These are phyloP conservation scores for Chondrosia reniformis DNA, from an alignment of 37 sponge, comb jelly and placozoan species.

Conservation along the genomic window DNA sequence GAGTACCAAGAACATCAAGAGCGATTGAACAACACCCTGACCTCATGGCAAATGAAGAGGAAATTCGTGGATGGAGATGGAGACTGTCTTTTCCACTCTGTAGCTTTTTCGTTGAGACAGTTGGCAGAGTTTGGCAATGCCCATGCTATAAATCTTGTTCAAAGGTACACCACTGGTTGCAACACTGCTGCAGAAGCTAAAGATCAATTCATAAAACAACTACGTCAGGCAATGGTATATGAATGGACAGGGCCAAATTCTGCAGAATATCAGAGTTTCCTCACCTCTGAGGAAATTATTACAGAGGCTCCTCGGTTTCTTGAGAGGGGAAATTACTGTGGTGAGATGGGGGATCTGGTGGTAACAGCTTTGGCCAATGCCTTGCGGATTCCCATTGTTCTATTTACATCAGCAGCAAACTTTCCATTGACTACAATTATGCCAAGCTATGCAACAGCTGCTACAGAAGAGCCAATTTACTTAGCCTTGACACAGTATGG, in stretches of 20 bases:
- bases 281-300: not conserved
- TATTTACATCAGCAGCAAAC: constrained; percentile 10
- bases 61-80: constrained; percentile 24
- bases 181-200: not conserved
- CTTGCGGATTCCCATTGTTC: not conserved
- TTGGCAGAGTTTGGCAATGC: not conserved
- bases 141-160: not conserved
- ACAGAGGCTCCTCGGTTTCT: not conserved
- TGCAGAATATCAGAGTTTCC: constrained; percentile 25
- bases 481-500: constrained; percentile 1
- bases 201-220: not conserved
- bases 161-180: not conserved
- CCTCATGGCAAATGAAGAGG: constrained; percentile 2
- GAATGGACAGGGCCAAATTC: constrained; percentile 32
- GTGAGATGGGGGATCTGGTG: constrained; percentile 2
- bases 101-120: not conserved
- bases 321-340: not conserved
- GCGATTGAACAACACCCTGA: not conserved
- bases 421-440: not conserved
- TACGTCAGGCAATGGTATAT: constrained; percentile 4
- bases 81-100: constrained; percentile 27
- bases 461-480: not conserved
- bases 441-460: not conserved
- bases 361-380: constrained; percentile 7
- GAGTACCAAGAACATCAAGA: not conserved